phyloP scores from a whole-genome alignment of 2,888 invertebrate genomes.

The Homarus gammarus region DNA sequence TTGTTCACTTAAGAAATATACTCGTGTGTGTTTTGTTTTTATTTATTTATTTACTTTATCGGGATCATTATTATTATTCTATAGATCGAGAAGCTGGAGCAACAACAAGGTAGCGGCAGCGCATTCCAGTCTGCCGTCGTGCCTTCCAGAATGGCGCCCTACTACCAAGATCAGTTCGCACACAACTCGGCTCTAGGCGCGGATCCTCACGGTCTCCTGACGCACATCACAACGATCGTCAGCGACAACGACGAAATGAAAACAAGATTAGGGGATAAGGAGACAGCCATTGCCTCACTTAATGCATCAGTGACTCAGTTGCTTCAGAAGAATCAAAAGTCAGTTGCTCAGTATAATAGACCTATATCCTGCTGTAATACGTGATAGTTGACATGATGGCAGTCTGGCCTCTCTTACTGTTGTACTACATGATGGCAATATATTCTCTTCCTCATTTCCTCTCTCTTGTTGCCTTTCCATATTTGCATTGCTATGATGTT shows the following conservation, averaged over 20 bases:
- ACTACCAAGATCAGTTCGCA: neutral
- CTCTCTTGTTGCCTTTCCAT: neutral
- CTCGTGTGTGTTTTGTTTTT: too few relatives aligned
- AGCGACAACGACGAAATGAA: conserved; percentile 39
- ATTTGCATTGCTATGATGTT: too few relatives aligned
- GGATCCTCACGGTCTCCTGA: conserved; percentile 21
- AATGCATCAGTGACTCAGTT: conserved; percentile 35
- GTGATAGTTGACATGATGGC: too few relatives aligned
- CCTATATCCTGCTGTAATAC: too few relatives aligned
- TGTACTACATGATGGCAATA: neutral
- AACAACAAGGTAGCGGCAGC: neutral
- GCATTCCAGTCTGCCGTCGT: neutral
- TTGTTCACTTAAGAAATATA: too few relatives aligned
- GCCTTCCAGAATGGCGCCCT: conserved; percentile 16
- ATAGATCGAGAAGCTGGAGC: conserved; percentile 31
- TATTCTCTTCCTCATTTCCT: neutral
- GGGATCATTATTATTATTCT: neutral
- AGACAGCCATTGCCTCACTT: neutral
- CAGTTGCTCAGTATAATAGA: neutral
- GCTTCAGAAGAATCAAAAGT: conserved; percentile 49
- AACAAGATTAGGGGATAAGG: conserved; percentile 13
- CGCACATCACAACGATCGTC: conserved; percentile 37
- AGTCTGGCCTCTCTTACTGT: too few relatives aligned
- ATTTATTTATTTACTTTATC: too few relatives aligned
- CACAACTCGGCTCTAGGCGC: neutral